A percentile compares a stretch with the other conserved stretches of the same genome.
Conservation (phyloP, 2,888 invertebrate genomes). For the Dolomedes plantarius region DNA sequence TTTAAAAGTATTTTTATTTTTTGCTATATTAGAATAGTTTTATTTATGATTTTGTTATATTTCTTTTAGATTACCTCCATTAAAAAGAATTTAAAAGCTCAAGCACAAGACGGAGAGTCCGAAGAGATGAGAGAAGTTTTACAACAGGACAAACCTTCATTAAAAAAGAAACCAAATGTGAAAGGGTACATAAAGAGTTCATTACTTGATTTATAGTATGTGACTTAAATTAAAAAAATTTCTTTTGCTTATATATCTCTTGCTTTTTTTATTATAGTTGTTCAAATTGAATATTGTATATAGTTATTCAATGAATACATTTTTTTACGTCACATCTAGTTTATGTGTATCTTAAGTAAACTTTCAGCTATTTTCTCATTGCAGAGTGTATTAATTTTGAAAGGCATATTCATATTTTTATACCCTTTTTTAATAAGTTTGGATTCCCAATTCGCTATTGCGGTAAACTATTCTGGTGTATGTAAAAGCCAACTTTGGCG, state of each 20-base stretch:
- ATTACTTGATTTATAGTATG: not conserved
- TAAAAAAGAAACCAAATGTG: slow-evolving; percentile 60
- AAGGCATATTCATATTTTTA: no score
- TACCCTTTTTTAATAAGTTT: not conserved
- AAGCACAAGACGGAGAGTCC: slow-evolving; percentile 85
- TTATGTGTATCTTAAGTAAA: no score
- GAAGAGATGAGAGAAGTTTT: slow-evolving; percentile 79
- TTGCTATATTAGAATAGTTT: no score
- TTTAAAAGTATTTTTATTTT: no score
- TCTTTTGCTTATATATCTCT: no score
- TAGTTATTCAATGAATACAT: no score
- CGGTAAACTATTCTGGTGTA: not conserved
- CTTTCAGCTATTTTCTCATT: no score
- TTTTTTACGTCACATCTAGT: no score
- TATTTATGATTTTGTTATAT: not conserved
- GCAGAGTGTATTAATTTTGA: no score
- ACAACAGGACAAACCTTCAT: slow-evolving; percentile 61
- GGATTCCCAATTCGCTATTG: not conserved
- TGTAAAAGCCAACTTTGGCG: not conserved
- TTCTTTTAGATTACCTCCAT: slow-evolving; percentile 87
- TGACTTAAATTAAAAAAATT: not conserved
- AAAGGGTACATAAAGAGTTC: slow-evolving; percentile 37
- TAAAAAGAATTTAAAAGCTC: slow-evolving; percentile 91
- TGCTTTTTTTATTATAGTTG: no score
- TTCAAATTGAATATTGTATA: no score